Conservation (phyloP, 2,113 vertebrate species). For the Carollia perspicillata region DNA sequence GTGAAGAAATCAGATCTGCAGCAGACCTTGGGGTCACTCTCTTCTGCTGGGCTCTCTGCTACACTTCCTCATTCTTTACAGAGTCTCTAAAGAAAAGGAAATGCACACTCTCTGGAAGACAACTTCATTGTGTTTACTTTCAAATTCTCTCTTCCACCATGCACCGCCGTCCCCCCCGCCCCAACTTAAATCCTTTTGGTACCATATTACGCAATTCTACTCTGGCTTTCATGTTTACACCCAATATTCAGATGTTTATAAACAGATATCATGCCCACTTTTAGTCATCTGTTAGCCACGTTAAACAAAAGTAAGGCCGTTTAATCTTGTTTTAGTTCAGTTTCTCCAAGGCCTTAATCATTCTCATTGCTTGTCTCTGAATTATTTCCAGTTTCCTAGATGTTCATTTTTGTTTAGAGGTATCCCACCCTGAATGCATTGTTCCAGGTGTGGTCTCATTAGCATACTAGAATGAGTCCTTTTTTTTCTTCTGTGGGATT, state of each 20-base stretch:
- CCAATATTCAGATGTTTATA: conserved; percentile 68
- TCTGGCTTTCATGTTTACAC: conserved; percentile 52
- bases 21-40: not conserved
- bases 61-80: conserved; percentile 51
- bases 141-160: conserved; percentile 28
- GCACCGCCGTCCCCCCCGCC: not conserved
- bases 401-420: not conserved
- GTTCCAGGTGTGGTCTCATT: conserved; percentile 32
- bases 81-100: conserved; percentile 37
- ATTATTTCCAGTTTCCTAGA: conserved; percentile 43
- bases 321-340: conserved; percentile 45
- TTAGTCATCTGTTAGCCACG: conserved; percentile 54
- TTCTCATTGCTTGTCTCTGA: conserved; percentile 27
- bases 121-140: conserved; percentile 54
- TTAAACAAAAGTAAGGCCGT: conserved; percentile 49
- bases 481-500: not conserved
- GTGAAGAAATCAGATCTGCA: conserved; percentile 33
- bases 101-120: conserved; percentile 31
- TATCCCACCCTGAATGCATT: not conserved
- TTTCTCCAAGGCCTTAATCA: conserved; percentile 18
- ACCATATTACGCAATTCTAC: conserved; percentile 5
- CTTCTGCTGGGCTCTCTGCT: not conserved
- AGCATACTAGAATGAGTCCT: not conserved
- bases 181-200: conserved; percentile 49
- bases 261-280: conserved; percentile 67